Base-by-base conservation (phyloP, 2,113 vertebrate genomes). In the Pyxicephalus adspersus region DNA sequence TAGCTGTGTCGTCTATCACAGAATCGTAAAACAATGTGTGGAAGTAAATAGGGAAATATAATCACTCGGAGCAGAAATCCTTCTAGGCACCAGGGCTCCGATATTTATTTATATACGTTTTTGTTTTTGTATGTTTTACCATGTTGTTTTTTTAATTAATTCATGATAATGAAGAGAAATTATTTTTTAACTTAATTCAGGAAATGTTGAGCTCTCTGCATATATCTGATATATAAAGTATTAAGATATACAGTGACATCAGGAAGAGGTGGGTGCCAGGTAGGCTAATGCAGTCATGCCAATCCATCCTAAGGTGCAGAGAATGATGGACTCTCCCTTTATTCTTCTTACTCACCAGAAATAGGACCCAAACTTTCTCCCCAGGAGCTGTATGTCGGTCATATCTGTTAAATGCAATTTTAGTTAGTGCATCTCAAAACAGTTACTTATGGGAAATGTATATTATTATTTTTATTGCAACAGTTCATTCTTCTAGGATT, bases 31-130 rank as follows among this genome's bases (percentile, higher is more conserved):
- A 77, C 76, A 77, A 77, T 77, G 50, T 28, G 28, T 66, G 76
- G 76, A 77, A 66, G 76, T 77, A 77, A 67, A 66, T 50, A 15
- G 64, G 26, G 63, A 51, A 65, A 77, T 23, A 70, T 67, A 38
- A 45, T 38, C 20, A 11, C 60, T 77, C 71, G 29, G 29, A 45
- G 54, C 66, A 17, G 17, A 57, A 65, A 77, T 66, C 23, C 63
- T 65, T n/a, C 50, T 64, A 65, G 60, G 45, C 76, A 66, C 26
- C 61, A 25, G 45, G 38, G 28, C 15, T 16, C 20, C 3, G 3
- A 13, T 50, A 77, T 55, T 55, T 77, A 77, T 77, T 65, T 77
- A 66, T 54, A 38, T 66, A 55, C 17, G 1, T 25, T 52, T 57
- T 20, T 55, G n/a, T 4, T 5, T 60, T 60, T 38, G 17, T 29